Percentiles rank a stretch among this genome's conserved stretches.
phyloP scores from a whole-genome alignment of 2,797 vertebrate species.

The Fundulus diaphanus region DNA sequence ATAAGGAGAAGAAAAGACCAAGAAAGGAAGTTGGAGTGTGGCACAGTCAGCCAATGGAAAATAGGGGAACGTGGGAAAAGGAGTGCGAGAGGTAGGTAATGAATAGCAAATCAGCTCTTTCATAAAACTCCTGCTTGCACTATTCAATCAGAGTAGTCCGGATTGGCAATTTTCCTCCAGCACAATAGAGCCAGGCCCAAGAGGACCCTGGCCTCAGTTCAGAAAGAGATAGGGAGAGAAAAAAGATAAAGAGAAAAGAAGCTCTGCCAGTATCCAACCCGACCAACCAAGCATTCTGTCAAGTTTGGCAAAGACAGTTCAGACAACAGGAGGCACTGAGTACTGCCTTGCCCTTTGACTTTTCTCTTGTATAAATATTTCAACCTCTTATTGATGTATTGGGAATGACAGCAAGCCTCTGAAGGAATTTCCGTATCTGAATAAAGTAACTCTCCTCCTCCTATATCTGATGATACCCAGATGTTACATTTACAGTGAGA shows the following conservation, averaged over 20 bases:
- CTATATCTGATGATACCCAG: not conserved
- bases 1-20: slow-evolving; percentile 55
- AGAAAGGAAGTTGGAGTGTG: slow-evolving; percentile 60
- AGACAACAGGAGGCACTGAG: slow-evolving; percentile 62
- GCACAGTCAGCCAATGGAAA: slow-evolving; percentile 53
- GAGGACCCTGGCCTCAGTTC: slow-evolving; percentile 70
- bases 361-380: slow-evolving; percentile 17
- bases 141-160: slow-evolving; percentile 78
- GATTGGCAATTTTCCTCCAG: slow-evolving; percentile 80
- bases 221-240: slow-evolving; percentile 36
- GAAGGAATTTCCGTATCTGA: slow-evolving; percentile 8
- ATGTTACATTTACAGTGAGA: not conserved
- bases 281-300: slow-evolving; percentile 50
- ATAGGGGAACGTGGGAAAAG: slow-evolving; percentile 52
- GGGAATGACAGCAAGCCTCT: slow-evolving; percentile 42
- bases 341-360: slow-evolving; percentile 60
- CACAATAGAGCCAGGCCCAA: slow-evolving; percentile 72
- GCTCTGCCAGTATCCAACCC: slow-evolving; percentile 35
- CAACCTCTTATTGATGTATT: slow-evolving; percentile 39
- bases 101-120: slow-evolving; percentile 83
- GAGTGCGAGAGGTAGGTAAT: slow-evolving; percentile 71
- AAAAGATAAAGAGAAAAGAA: slow-evolving; percentile 30
- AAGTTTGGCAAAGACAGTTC: slow-evolving; percentile 59
- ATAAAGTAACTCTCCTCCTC: not conserved
- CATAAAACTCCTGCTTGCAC: slow-evolving; percentile 79